A percentile compares a stretch with the other conserved stretches of the same genome.
These are phyloP conservation scores for Salpingus planirostris DNA, from an alignment of 2,888 invertebrate genomes.

Conservation along the genomic window DNA sequence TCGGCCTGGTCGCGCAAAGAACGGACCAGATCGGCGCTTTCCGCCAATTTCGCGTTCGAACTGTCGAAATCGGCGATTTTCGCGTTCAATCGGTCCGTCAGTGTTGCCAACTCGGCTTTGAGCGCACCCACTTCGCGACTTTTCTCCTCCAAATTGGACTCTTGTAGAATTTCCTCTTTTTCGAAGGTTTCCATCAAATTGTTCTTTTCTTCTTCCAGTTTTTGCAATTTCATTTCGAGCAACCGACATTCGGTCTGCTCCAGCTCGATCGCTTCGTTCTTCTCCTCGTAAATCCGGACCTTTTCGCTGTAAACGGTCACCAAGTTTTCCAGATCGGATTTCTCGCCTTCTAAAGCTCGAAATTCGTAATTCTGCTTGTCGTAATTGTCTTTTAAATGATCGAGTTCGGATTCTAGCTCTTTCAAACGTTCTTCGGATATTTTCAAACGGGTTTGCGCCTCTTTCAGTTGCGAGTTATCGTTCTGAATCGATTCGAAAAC, in stretches of 20 bases:
- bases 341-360: constrained; percentile 15
- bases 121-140: no score
- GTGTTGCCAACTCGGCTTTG: no score
- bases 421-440: constrained; percentile 4
- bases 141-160: no score
- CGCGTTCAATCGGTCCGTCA: no score
- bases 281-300: constrained; percentile 17
- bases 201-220: constrained; percentile 12
- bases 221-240: constrained; percentile 16
- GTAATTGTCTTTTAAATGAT: constrained; percentile 4
- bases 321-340: constrained; percentile 1
- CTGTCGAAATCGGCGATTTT: no score
- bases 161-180: no score
- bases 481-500: constrained; percentile 1
- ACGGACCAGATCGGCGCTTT: no score
- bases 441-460: constrained; percentile 3
- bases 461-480: constrained; percentile 4
- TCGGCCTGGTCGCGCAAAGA: no score
- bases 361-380: constrained; percentile 2
- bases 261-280: constrained; percentile 13
- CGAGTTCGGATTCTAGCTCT: constrained; percentile 4
- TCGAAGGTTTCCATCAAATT: constrained; percentile 12
- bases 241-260: constrained; percentile 18
- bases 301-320: constrained; percentile 8
- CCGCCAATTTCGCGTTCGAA: no score